Percentiles rank a stretch among this genome's conserved stretches.
Evolutionary conservation across 92 coral and sea anemone genomes (phyloP).

Genomic region (Bergia puertoricense): DNA sequence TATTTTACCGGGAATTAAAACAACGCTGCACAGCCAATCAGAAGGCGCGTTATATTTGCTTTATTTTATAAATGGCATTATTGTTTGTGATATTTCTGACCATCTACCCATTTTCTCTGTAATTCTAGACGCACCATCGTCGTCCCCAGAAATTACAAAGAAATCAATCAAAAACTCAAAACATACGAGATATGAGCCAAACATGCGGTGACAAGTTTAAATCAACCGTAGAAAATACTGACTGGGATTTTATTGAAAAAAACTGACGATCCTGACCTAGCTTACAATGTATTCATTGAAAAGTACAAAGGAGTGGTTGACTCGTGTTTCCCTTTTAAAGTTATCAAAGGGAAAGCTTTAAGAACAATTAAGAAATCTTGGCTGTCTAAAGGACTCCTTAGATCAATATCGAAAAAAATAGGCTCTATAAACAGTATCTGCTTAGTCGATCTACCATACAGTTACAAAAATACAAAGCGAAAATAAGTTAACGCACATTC

Average conservation of each 20-base stretch:
- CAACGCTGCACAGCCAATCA: too few relatives aligned
- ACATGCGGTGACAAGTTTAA: background rate
- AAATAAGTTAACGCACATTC: too few relatives aligned
- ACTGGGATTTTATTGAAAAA: background rate
- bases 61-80: too few relatives aligned
- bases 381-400: background rate
- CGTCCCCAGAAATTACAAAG: background rate
- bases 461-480: too few relatives aligned
- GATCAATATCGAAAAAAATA: background rate
- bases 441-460: too few relatives aligned
- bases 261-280: background rate
- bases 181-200: background rate
- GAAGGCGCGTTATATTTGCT: too few relatives aligned
- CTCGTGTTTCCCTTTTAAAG: background rate
- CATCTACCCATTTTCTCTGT: background rate
- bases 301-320: background rate
- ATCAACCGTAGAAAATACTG: background rate
- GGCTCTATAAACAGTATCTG: conserved; percentile 1
- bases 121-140: background rate
- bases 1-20: too few relatives aligned
- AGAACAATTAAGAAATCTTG: background rate
- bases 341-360: conserved; percentile 4
- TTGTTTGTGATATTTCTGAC: background rate
- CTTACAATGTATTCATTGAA: background rate
- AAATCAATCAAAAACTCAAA: background rate